Percentiles rank a stretch among this genome's conserved stretches.
Evolutionary conservation across 2,888 invertebrate genomes (phyloP).

Genomic region (Orthonychiurus folsomi): DNA sequence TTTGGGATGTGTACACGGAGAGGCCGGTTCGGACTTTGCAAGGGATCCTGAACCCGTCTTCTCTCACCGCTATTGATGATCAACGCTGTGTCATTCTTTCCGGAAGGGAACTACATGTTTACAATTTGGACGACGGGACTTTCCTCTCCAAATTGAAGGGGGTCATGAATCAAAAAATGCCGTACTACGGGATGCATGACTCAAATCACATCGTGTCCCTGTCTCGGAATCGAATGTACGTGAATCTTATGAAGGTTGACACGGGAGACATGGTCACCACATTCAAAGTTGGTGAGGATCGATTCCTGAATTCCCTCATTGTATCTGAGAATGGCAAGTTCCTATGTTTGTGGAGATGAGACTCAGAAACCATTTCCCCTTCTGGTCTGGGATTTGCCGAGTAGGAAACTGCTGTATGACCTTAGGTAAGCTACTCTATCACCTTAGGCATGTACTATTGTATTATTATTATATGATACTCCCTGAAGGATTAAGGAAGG

Average conservation of each 20-base stretch:
- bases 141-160: constrained; percentile 66
- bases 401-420: constrained; percentile 74
- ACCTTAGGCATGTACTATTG: too few relatives aligned
- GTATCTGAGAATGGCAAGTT: constrained; percentile 81
- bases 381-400: constrained; percentile 78
- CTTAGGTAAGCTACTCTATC: too few relatives aligned
- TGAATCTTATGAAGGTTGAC: constrained; percentile 74
- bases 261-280: constrained; percentile 74
- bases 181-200: constrained; percentile 76
- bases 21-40: constrained; percentile 58
- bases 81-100: constrained; percentile 67
- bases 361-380: constrained; percentile 85
- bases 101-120: constrained; percentile 67
- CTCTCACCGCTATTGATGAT: constrained; percentile 63
- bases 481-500: too few relatives aligned
- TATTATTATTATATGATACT: too few relatives aligned
- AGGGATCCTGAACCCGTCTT: constrained; percentile 67
- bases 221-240: constrained; percentile 78
- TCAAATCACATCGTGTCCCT: constrained; percentile 68
- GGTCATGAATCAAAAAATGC: constrained; percentile 89
- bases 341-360: constrained; percentile 81
- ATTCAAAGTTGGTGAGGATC: constrained; percentile 76
- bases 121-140: constrained; percentile 65
- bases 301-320: constrained; percentile 76
- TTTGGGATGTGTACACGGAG: constrained; percentile 64